Evolutionary conservation across 2,888 invertebrate genomes (phyloP), one percentile per base, ranked within the genome.

Genomic region (Amiota mariae): DNA sequence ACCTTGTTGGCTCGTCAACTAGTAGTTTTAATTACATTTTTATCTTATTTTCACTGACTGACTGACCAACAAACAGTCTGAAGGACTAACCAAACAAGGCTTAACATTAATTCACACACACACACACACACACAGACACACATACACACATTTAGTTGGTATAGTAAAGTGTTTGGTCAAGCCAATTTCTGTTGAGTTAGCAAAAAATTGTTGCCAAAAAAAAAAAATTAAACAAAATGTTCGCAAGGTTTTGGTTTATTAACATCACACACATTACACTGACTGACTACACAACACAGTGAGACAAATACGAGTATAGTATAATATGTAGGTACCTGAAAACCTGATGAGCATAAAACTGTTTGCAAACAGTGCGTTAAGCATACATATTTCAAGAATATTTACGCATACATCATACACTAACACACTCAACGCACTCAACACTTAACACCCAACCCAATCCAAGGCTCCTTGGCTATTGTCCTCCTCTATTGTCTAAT

Each of bases 1-100:
- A n/a, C n/a, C n/a, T n/a, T n/a, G n/a, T n/a, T 36, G 36, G 6
- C 36, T 36, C 12, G 72, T 13, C 20, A 72, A 77, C 77, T 81
- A 72, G 74, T 73, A 70, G 83, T 83, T 83, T 85, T 83, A 85
- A 83, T 83, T 83, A 83, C 81, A 82, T 77, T 83, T 81, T 85
- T 83, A 83, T 83, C 81, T 80, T 73, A 74, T 74, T 77, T 80
- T 83, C 81, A 85, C 82, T 80, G 78, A 76, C 67, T 83, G 80
- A 85, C 82, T 80, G 78, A 76, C 67, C 70, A 80, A 76, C 80
- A n/a, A 59, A 54, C 20, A 56, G 36, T 24, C 13, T n/a, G 6
- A 24, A 71, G n/a, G 54, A 61, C 24, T 18, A 56, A 9, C 15
- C n/a, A 48, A 46, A 46, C 71, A 20, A 36, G 57, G 24, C 6